A percentile compares a stretch with the other conserved stretches of the same genome.
Evolutionary conservation across 2,113 vertebrate species (phyloP).

Genomic region (Cyanoramphus novaezelandiae): DNA sequence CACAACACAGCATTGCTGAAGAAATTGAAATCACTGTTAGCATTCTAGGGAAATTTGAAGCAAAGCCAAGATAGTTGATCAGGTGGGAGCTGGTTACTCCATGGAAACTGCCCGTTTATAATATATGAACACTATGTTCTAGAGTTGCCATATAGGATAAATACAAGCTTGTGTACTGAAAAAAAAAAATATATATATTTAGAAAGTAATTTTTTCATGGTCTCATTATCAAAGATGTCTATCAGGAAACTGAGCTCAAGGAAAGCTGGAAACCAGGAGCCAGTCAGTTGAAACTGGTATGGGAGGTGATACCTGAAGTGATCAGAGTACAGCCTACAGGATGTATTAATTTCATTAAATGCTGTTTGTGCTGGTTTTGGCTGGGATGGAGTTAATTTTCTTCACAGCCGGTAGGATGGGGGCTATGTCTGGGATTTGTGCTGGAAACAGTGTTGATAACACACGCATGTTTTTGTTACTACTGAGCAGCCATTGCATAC

Average conservation of each 20-base stretch:
- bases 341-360: background rate
- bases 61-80: background rate
- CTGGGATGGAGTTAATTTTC: no score
- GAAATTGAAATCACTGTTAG: background rate
- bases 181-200: background rate
- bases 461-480: no score
- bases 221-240: background rate
- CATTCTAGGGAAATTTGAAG: background rate
- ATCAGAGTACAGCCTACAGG: no score
- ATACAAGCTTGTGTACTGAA: background rate
- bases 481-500: no score
- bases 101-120: fast-evolving
- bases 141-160: fast-evolving
- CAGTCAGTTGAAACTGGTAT: background rate
- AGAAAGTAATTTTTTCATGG: background rate
- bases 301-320: background rate
- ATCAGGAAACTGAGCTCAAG: background rate
- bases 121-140: fast-evolving
- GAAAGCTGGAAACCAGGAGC: background rate
- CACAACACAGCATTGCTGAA: background rate
- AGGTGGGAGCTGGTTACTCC: background rate
- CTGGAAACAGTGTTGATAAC: no score
- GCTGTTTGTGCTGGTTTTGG: background rate
- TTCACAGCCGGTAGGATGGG: background rate
- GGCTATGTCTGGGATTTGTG: no score